A percentile compares a stretch with the other conserved stretches of the same genome.
phyloP scores from a whole-genome alignment of 2,888 invertebrate species.

The Plagiodera versicolora region DNA sequence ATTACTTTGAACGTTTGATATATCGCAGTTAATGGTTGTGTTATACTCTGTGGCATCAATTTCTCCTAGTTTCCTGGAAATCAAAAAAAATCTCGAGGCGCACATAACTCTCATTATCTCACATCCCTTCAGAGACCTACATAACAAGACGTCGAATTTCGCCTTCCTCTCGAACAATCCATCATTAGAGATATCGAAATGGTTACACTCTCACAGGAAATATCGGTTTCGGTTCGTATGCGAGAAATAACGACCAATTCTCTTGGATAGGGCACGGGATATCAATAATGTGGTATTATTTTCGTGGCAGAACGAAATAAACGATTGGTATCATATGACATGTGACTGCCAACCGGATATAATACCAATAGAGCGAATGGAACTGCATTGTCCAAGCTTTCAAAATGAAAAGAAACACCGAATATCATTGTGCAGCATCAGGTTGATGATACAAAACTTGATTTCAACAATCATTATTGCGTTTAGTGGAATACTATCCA shows the following conservation, averaged over 20 bases:
- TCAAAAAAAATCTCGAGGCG: constrained; percentile 13
- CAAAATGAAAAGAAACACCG: background rate
- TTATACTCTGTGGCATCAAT: no score
- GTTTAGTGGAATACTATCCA: no score
- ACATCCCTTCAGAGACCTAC: constrained; percentile 16
- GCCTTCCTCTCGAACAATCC: constrained; percentile 45
- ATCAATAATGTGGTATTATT: constrained; percentile 11
- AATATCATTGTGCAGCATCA: background rate
- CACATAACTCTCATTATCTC: constrained; percentile 20
- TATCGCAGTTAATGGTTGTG: no score
- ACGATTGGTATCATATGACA: background rate
- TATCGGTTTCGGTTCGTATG: constrained; percentile 25
- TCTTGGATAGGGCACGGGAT: background rate
- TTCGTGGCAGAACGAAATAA: background rate
- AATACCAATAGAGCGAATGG: background rate
- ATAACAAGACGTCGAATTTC: constrained; percentile 31
- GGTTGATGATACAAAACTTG: no score
- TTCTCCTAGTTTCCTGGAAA: background rate
- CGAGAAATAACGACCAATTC: constrained; percentile 13
- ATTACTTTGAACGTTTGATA: no score
- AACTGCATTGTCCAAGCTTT: background rate
- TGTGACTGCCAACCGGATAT: background rate
- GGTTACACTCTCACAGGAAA: constrained; percentile 47
- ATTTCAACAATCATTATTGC: no score
- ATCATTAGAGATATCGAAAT: constrained; percentile 49